Evolutionary conservation across 2,888 invertebrate species (phyloP), one percentile per base, ranked within the genome.

Genomic region (Anthrax anthrax): DNA sequence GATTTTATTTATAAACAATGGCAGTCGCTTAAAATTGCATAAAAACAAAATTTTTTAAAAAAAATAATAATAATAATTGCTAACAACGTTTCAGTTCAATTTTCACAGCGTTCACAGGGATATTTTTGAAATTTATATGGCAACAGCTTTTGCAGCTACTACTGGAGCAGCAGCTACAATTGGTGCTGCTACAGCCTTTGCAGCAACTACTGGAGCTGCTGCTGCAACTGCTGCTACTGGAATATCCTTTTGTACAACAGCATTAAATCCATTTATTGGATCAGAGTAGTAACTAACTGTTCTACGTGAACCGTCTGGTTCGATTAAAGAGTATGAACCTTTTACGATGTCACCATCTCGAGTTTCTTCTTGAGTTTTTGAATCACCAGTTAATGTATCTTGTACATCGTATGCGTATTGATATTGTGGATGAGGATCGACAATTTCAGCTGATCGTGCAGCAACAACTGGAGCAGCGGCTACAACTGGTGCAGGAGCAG

Each of bases 201-300:
- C 61, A 37, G 66, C 65, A 18, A 60, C 54, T 47, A 64, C 50
- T 39, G 71, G 69, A 36, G 68, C 65, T 16, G 70, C 70, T 42
- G 66, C 64, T 2, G 67, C 65, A 17, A 66, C 62, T 42, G 67
- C 67, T 52, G 60, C 64, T 32, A 69, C 60, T 44, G 70, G 67
- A 44, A 67, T 61, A 56, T 65, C 66, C 54, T 64, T 67, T 53
- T 62, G 62, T 8, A 72, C 71, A 36, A 71, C 65, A 42, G 71
- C 72, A 55, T 71, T 71, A 61, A 72, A 72, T 50, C 72, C 71
- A 52, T 70, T 69, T 52, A 70, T 54, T 37, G 67, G 60, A 53
- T 71, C 71, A 46, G 71, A 70, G 46, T 67, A 68, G 59, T 72
- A 72, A 56, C 67, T 70, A 43, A 72, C 72, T 43, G 60, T 69